phyloP scores from a whole-genome alignment of 2,888 invertebrate species.

The Heliothis peltigera region DNA sequence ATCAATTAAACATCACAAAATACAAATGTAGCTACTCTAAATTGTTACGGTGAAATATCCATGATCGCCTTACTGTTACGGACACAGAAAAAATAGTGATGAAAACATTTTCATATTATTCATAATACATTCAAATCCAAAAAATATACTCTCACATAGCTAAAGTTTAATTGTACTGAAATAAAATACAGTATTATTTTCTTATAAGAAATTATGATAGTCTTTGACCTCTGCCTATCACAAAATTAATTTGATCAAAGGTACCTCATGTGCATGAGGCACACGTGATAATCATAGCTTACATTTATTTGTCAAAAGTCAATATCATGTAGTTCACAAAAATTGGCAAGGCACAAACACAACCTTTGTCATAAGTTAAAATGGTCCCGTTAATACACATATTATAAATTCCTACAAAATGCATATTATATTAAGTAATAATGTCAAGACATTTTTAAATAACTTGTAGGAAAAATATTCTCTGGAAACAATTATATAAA shows the following conservation, averaged over 20 bases:
- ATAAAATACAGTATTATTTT: slow-evolving; percentile 24
- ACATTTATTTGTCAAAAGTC: slow-evolving; percentile 35
- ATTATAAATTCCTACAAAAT: slow-evolving; percentile 28
- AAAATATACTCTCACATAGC: slow-evolving; percentile 12
- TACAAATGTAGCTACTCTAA: slow-evolving; percentile 33
- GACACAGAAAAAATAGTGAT: slow-evolving; percentile 8
- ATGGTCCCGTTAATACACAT: slow-evolving; percentile 46
- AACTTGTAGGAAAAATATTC: slow-evolving; percentile 23
- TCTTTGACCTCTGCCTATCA: slow-evolving; percentile 42
- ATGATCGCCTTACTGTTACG: slow-evolving; percentile 10
- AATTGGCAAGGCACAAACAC: slow-evolving; percentile 65
- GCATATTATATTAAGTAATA: slow-evolving; percentile 7
- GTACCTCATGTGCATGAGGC: slow-evolving; percentile 40
- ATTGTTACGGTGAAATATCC: background rate
- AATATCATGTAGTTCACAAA: slow-evolving; percentile 24
- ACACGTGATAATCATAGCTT: slow-evolving; percentile 68
- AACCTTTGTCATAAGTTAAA: slow-evolving; percentile 59
- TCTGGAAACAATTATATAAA: slow-evolving; percentile 21
- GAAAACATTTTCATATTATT: slow-evolving; percentile 25
- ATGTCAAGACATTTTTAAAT: slow-evolving; percentile 2
- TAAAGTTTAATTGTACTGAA: slow-evolving; percentile 21
- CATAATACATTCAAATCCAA: slow-evolving; percentile 11
- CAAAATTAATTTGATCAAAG: slow-evolving; percentile 31
- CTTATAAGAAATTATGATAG: slow-evolving; percentile 24
- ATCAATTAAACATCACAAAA: slow-evolving; percentile 25